Percentiles rank a stretch among this genome's conserved stretches.
Conservation (phyloP, 2,113 vertebrate genomes). For the Syngnathoides biaculeatus region DNA sequence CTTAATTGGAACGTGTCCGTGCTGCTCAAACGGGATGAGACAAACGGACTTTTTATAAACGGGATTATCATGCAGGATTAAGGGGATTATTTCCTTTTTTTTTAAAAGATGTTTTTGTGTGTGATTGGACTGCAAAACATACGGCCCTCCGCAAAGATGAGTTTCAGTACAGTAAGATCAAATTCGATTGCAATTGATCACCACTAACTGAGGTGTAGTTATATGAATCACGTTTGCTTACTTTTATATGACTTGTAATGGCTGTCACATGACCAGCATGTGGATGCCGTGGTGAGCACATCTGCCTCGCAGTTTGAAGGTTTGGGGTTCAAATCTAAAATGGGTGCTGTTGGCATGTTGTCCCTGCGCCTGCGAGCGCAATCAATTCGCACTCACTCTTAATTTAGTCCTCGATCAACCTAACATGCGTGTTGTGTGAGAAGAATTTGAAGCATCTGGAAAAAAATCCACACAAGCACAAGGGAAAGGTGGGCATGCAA, state of each 20-base stretch:
- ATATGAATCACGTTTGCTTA: not conserved
- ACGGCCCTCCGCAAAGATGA: not conserved
- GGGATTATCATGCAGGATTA: not conserved
- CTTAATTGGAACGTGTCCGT: constrained; percentile 22
- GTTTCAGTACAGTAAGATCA: not conserved
- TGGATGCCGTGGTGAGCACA: not conserved
- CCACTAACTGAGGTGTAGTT: not conserved
- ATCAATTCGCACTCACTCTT: too few species aligned
- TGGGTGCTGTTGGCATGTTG: not conserved
- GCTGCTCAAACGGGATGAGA: constrained; percentile 15
- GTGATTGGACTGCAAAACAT: not conserved
- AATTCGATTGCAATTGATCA: not conserved
- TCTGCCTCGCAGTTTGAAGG: not conserved
- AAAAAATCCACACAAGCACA: too few species aligned
- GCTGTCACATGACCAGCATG: not conserved
- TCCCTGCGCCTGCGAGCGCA: not conserved
- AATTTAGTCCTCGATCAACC: too few species aligned
- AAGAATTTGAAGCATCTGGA: too few species aligned
- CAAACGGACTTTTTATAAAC: not conserved
- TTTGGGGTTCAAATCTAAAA: not conserved
- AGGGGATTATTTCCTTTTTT: not conserved
- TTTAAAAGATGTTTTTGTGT: not conserved
- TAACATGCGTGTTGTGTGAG: too few species aligned
- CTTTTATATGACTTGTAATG: not conserved
- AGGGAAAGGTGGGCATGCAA: too few species aligned